A percentile compares a stretch with the other conserved stretches of the same genome.
These are phyloP conservation scores for Chrosomus eos DNA, from an alignment of 2,797 vertebrate species.

Conservation along the genomic window DNA sequence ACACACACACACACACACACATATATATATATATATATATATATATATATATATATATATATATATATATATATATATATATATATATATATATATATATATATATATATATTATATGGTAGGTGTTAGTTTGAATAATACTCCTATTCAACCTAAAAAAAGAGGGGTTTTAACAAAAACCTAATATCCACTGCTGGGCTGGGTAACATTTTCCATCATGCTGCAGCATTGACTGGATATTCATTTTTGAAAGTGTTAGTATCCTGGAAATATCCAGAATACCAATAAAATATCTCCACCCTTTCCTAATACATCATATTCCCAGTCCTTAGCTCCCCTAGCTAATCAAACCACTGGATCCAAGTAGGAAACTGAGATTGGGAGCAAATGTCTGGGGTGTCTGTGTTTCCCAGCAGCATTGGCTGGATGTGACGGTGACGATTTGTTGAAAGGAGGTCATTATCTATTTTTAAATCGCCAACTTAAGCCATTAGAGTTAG, in stretches of 20 bases:
- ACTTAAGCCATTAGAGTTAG: conserved; percentile 46
- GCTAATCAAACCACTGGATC: conserved; percentile 39
- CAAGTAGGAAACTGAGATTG: conserved; percentile 31
- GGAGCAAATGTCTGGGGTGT: conserved; percentile 34
- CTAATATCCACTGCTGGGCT: background rate
- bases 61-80: no score
- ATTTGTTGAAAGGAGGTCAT: conserved; percentile 58
- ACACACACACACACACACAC: no score
- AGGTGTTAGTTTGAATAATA: background rate
- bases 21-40: no score
- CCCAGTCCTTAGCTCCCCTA: conserved; percentile 29
- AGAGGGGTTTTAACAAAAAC: background rate
- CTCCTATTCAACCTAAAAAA: background rate
- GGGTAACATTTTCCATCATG: background rate
- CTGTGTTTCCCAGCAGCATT: conserved; percentile 26
- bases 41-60: no score
- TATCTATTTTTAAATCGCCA: conserved; percentile 65
- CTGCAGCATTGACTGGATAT: background rate
- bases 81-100: no score
- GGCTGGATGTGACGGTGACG: conserved; percentile 42
- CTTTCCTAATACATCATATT: background rate
- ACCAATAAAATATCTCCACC: background rate
- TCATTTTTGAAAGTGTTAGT: background rate
- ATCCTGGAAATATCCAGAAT: conserved; percentile 11
- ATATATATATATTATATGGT: no score